phyloP scores from a whole-genome alignment of 2,113 vertebrate genomes.

The Odontesthes bonariensis region DNA sequence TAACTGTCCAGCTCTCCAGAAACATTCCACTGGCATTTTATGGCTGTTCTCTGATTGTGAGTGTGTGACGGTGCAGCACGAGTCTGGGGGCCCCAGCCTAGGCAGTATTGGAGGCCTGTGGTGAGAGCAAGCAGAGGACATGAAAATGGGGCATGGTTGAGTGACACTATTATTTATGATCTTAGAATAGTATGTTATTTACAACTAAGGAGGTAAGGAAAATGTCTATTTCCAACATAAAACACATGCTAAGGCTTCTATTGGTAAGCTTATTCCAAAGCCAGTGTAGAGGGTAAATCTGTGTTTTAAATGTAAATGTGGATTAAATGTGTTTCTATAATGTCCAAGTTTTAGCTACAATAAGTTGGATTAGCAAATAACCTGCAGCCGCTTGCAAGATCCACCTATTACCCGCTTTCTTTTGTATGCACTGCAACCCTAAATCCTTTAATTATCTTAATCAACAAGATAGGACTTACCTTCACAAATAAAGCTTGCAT shows the following conservation, averaged over 20 bases:
- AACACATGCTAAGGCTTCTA: constrained; percentile 63
- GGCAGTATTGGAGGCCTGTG: constrained; percentile 62
- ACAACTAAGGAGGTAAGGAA: constrained; percentile 67
- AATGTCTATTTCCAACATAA: constrained; percentile 72
- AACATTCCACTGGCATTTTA: constrained; percentile 73
- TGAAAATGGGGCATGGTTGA: constrained; percentile 76
- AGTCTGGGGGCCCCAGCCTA: constrained; percentile 62
- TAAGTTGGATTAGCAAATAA: constrained; percentile 46
- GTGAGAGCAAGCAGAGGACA: constrained; percentile 80
- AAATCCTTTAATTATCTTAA: constrained; percentile 39
- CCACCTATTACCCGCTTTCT: constrained; percentile 32
- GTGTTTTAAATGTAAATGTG: constrained; percentile 51
- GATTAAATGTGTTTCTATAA: constrained; percentile 57
- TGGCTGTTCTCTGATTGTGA: constrained; percentile 66
- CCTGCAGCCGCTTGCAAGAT: constrained; percentile 42
- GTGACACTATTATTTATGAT: constrained; percentile 77
- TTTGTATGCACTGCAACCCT: constrained; percentile 16
- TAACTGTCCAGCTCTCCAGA: constrained; percentile 57
- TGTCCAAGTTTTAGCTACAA: constrained; percentile 40
- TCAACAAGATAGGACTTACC: constrained; percentile 25
- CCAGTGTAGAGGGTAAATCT: constrained; percentile 57
- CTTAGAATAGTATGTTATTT: constrained; percentile 71
- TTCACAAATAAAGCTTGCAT: constrained; percentile 25
- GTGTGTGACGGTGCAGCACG: constrained; percentile 68
- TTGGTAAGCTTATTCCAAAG: constrained; percentile 59